Conservation (phyloP, 2,888 invertebrate genomes). For the Hydropsyche betteni region DNA sequence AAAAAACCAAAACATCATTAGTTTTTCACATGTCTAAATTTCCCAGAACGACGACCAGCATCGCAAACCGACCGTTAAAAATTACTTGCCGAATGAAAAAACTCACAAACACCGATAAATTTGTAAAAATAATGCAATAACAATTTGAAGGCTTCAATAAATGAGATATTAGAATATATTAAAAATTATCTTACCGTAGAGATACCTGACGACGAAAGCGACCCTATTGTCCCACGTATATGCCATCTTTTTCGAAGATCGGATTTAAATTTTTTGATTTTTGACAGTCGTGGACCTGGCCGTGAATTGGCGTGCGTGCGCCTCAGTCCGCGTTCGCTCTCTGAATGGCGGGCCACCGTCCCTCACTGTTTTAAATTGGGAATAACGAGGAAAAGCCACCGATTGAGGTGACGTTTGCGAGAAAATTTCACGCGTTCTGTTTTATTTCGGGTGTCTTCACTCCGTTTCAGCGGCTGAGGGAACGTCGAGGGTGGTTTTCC, state of each 20-base stretch:
- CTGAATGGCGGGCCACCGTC: conserved; percentile 32
- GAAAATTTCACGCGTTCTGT: not conserved
- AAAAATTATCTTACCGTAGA: conserved; percentile 74
- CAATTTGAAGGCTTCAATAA: too few relatives aligned
- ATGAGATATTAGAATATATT: too few relatives aligned
- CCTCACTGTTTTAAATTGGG: conserved; percentile 46
- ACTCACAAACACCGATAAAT: too few relatives aligned
- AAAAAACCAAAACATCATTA: not conserved
- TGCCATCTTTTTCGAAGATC: conserved; percentile 66
- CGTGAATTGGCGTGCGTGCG: conserved; percentile 8
- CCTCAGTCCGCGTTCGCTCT: not conserved
- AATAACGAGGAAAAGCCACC: conserved; percentile 46
- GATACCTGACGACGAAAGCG: conserved; percentile 80
- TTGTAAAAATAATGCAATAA: too few relatives aligned
- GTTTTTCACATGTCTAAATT: too few relatives aligned
- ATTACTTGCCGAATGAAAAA: too few relatives aligned
- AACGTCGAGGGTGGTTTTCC: too few relatives aligned
- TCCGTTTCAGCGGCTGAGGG: too few relatives aligned
- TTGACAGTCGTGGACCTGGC: not conserved
- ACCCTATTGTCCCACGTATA: conserved; percentile 87
- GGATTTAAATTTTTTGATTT: not conserved
- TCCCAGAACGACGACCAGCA: too few relatives aligned
- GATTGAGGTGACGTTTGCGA: conserved; percentile 31
- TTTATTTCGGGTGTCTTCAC: not conserved
- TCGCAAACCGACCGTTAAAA: too few relatives aligned